A percentile compares a stretch with the other conserved stretches of the same genome.
Conservation (phyloP, 2,888 invertebrate species). For the Melolontha melolontha region DNA sequence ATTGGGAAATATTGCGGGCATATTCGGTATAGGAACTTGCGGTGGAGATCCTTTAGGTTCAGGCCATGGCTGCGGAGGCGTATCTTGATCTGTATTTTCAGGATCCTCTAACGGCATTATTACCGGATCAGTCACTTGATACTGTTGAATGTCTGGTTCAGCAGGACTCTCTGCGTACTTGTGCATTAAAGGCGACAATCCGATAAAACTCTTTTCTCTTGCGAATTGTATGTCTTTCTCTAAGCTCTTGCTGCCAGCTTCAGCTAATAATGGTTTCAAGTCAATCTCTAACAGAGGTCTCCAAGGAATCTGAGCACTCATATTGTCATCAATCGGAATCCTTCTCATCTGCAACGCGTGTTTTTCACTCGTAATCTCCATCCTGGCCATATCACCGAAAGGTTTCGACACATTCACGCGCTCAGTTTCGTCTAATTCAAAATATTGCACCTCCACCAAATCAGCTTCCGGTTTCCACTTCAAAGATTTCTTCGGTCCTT, state of each 20-base stretch:
- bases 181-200: slow-evolving; percentile 39
- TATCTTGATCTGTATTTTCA: slow-evolving; percentile 86
- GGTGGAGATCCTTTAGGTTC: slow-evolving; percentile 81
- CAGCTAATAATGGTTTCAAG: slow-evolving; percentile 73
- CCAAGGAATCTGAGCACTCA: slow-evolving; percentile 88
- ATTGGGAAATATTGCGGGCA: slow-evolving; percentile 54
- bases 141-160: slow-evolving; percentile 89
- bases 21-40: slow-evolving; percentile 53
- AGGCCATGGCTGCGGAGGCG: slow-evolving; percentile 83
- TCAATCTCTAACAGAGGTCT: slow-evolving; percentile 77
- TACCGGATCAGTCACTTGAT: slow-evolving; percentile 81
- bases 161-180: slow-evolving; percentile 87
- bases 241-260: slow-evolving; percentile 82
- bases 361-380: slow-evolving; percentile 88
- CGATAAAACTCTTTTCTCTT: slow-evolving; percentile 80
- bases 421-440: slow-evolving; percentile 96
- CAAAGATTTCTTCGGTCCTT: slow-evolving; percentile 81
- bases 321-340: slow-evolving; percentile 76
- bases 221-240: slow-evolving; percentile 90
- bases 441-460: slow-evolving; percentile 86
- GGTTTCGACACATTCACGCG: slow-evolving; percentile 93
- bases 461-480: slow-evolving; percentile 84
- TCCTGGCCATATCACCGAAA: slow-evolving; percentile 91
- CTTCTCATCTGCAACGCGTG: slow-evolving; percentile 78
- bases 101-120: slow-evolving; percentile 91